A percentile compares a stretch with the other conserved stretches of the same genome.
Conservation (phyloP, 2,888 invertebrate genomes). For the Perizoma affinitatum region DNA sequence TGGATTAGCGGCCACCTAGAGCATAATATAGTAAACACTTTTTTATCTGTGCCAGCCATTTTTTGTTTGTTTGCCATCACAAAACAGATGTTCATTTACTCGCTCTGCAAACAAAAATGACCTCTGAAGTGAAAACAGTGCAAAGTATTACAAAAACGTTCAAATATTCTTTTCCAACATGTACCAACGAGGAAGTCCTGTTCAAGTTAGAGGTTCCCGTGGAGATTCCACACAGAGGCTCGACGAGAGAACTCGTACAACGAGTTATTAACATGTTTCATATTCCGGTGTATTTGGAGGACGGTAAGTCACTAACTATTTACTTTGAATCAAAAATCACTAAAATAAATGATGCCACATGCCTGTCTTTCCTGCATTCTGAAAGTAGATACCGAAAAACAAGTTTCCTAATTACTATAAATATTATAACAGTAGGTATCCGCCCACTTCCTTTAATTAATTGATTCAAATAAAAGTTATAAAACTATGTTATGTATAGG, state of each 20-base stretch:
- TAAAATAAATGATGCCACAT: background rate
- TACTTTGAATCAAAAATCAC: background rate
- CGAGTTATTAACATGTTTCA: conserved; percentile 87
- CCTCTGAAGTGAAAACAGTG: conserved; percentile 58
- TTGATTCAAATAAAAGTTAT: too few relatives aligned
- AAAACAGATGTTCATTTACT: background rate
- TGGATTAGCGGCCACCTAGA: too few relatives aligned
- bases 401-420: background rate
- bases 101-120: conserved; percentile 51
- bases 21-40: too few relatives aligned
- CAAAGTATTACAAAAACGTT: conserved; percentile 65
- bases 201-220: conserved; percentile 86
- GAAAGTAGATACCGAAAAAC: background rate
- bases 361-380: too few relatives aligned
- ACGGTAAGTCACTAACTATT: conserved; percentile 70
- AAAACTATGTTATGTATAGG: too few relatives aligned
- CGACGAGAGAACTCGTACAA: conserved; percentile 86
- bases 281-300: conserved; percentile 87
- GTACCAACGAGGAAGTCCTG: conserved; percentile 78
- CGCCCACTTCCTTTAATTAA: conserved; percentile 11
- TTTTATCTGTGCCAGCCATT: too few relatives aligned
- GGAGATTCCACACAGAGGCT: conserved; percentile 84
- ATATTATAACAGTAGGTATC: background rate
- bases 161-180: conserved; percentile 83
- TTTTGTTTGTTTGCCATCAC: too few relatives aligned